Evolutionary conservation across 2,888 invertebrate species (phyloP), one percentile per base, ranked within the genome.

Genomic region (Sinotaia quadrata): DNA sequence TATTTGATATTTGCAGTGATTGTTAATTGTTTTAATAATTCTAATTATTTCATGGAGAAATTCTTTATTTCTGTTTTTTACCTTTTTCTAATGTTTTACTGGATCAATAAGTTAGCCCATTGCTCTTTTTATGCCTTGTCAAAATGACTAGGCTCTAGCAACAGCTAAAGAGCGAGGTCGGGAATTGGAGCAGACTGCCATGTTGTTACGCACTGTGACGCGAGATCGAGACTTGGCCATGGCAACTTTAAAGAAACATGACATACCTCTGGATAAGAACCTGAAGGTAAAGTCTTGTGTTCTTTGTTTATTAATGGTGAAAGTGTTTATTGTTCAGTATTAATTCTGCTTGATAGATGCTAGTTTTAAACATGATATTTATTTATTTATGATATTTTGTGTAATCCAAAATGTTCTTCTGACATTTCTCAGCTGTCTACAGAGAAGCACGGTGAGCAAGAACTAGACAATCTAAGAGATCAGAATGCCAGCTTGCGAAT

Each of bases 401-500:
- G n/a, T n/a, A n/a, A n/a, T n/a, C n/a, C n/a, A n/a, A n/a, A n/a
- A n/a, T n/a, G n/a, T n/a, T n/a, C n/a, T n/a, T n/a, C n/a, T n/a
- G n/a, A n/a, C n/a, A n/a, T n/a, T n/a, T 12, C 12, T 21, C 47
- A 47, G 47, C n/a, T 47, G 8, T 47, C 47, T 7, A 8, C 7
- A 7, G 67, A 67, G 21, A 60, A 63, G 51, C 37, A 66, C 24
- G 62, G 41, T 29, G 34, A 49, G 18, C 56, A 78, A 36, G 80
- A 82, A 21, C 60, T 84, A 52, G 72, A 73, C 27, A 73, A 77
- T 7, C 75, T 87, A n/a, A 78, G 80, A 58, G 74, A 79, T 47
- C 86, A 87, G 75, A 88, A 88, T 71, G 75, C 79, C 34, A 83
- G 79, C 57, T 76, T 88, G 52, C 76, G 81, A 51, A 63, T 74